Evolutionary conservation across 2,888 invertebrate species (phyloP).

Genomic region (Hoplodrina blanda): DNA sequence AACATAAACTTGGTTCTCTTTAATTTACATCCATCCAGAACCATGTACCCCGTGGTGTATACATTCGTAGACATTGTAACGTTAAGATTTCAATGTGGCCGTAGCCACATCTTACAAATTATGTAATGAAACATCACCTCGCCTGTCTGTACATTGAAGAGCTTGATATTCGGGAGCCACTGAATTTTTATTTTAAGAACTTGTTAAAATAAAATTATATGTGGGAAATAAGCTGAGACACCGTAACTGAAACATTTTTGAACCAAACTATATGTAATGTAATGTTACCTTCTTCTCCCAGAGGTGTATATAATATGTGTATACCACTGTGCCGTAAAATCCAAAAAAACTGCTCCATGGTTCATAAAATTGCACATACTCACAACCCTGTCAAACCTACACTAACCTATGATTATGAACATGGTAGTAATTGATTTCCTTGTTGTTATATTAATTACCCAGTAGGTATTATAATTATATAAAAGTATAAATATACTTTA

Average conservation of each 20-base stretch:
- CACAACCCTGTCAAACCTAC: slow-evolving; percentile 16
- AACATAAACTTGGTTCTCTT: background rate
- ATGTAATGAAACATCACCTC: background rate
- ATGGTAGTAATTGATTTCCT: slow-evolving; percentile 32
- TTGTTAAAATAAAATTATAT: too few relatives aligned
- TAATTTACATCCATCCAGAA: too few relatives aligned
- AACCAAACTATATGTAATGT: background rate
- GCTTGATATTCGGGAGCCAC: background rate
- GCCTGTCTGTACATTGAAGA: background rate
- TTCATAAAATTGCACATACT: slow-evolving; percentile 19
- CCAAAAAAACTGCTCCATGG: slow-evolving; percentile 40
- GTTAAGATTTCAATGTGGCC: background rate
- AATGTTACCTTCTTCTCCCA: slow-evolving; percentile 41
- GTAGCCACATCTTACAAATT: too few relatives aligned
- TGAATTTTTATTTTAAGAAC: too few relatives aligned
- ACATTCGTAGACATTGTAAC: background rate
- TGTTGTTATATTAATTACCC: slow-evolving; percentile 21
- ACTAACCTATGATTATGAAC: slow-evolving; percentile 24
- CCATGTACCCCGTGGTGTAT: background rate
- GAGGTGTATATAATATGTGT: slow-evolving; percentile 27
- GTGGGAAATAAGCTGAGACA: background rate
- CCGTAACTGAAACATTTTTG: background rate
- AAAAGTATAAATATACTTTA: slow-evolving; percentile 14
- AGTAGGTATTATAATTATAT: slow-evolving; percentile 1
- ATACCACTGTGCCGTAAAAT: slow-evolving; percentile 38